Percentiles rank a stretch among this genome's conserved stretches.
Evolutionary conservation across 2,888 invertebrate species (phyloP).

Genomic region (Leptarthrus brevirostris): DNA sequence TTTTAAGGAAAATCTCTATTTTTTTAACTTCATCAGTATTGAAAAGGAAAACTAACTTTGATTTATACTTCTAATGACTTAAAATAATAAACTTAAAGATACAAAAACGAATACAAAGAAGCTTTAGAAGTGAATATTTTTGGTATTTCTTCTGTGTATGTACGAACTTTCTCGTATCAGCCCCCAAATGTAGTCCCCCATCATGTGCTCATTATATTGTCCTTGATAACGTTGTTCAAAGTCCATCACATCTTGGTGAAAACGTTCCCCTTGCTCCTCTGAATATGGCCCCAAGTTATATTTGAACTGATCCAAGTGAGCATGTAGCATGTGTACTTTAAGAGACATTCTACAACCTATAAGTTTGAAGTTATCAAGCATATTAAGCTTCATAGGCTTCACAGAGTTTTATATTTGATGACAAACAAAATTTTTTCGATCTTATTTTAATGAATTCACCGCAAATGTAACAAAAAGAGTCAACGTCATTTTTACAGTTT

Average conservation of each 20-base stretch:
- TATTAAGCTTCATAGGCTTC: constrained; percentile 13
- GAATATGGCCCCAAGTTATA: constrained; percentile 26
- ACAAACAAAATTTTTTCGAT: neutral
- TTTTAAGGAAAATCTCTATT: too few species aligned
- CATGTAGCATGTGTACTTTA: neutral
- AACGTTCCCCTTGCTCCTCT: constrained; percentile 45
- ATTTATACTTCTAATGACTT: too few species aligned
- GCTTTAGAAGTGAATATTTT: too few species aligned
- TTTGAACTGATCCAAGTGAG: neutral
- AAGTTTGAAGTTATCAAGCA: neutral
- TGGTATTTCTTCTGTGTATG: too few species aligned
- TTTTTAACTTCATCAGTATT: too few species aligned
- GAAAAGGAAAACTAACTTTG: too few species aligned
- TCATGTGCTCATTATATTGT: constrained; percentile 34
- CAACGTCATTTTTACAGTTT: neutral
- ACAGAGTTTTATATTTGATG: constrained; percentile 6
- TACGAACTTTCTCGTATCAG: neutral
- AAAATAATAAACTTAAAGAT: too few species aligned
- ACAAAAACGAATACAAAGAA: too few species aligned
- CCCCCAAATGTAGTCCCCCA: constrained; percentile 2
- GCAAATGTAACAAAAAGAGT: constrained; percentile 3
- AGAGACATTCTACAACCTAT: constrained; percentile 1
- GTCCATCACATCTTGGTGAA: constrained; percentile 43
- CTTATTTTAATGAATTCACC: constrained; percentile 12
- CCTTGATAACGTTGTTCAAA: constrained; percentile 44